A percentile compares a stretch with the other conserved stretches of the same genome.
These are phyloP conservation scores for Spheniscus mendiculus DNA, from an alignment of 2,113 vertebrate species.

Conservation along the genomic window DNA sequence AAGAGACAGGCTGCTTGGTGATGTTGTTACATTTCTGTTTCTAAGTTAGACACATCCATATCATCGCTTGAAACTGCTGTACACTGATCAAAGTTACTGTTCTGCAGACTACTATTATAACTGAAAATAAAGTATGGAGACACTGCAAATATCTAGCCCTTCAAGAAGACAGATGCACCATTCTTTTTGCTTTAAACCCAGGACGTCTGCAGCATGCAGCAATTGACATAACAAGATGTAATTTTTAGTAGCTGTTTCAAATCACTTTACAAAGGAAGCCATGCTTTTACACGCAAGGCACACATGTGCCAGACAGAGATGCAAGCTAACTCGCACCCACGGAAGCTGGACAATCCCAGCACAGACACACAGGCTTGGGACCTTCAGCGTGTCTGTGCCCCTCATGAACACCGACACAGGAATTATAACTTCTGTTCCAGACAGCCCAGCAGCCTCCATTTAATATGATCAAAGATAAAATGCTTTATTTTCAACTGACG, in stretches of 20 bases:
- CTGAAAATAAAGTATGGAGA: background rate
- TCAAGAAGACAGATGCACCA: background rate
- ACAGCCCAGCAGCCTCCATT: background rate
- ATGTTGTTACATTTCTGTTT: background rate
- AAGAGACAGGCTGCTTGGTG: rapidly evolving
- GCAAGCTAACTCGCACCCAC: rapidly evolving
- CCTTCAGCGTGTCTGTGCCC: background rate
- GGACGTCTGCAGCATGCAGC: background rate
- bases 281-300: background rate
- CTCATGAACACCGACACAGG: rapidly evolving
- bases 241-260: background rate
- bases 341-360: background rate
- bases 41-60: background rate
- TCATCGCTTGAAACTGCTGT: background rate
- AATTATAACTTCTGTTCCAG: background rate
- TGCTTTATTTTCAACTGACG: background rate
- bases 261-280: background rate
- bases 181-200: background rate
- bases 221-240: background rate
- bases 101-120: rapidly evolving
- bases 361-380: background rate
- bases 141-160: background rate
- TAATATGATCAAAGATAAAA: background rate
- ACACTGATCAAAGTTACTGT: background rate
- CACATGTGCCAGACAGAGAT: background rate